Percentiles rank a stretch among this genome's conserved stretches.
Conservation (phyloP, 2,888 invertebrate species). For the Scrobipalpa costella region DNA sequence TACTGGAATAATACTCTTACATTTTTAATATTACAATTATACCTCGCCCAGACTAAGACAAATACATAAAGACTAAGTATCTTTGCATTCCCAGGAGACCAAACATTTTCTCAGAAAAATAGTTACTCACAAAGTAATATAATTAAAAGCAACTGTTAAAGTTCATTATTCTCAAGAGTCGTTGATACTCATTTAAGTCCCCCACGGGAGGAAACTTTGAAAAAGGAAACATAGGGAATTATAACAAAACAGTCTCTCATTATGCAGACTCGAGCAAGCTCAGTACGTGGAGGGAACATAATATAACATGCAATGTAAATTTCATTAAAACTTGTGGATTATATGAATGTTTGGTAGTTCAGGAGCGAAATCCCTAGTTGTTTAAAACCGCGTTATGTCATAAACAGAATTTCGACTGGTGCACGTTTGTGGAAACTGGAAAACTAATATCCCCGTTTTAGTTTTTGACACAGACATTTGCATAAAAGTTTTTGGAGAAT, state of each 20-base stretch:
- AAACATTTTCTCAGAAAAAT: background rate
- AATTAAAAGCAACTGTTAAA: conserved; percentile 7
- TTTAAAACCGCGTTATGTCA: background rate
- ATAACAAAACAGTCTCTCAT: conserved; percentile 6
- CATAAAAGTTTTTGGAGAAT: too few relatives aligned
- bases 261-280: conserved; percentile 8
- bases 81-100: too few relatives aligned
- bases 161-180: conserved; percentile 13
- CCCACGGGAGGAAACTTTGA: background rate
- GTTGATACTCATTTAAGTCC: conserved; percentile 12
- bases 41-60: too few relatives aligned
- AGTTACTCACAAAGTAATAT: conserved; percentile 1
- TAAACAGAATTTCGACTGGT: background rate
- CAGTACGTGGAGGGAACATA: conserved; percentile 6
- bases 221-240: conserved; percentile 4
- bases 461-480: too few relatives aligned
- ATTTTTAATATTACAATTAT: too few relatives aligned
- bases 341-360: conserved; percentile 12
- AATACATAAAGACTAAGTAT: background rate
- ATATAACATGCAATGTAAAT: conserved; percentile 40
- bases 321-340: conserved; percentile 37
- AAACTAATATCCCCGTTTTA: background rate
- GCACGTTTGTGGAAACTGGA: background rate
- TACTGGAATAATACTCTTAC: too few relatives aligned
- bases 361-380: conserved; percentile 3